A percentile compares a stretch with the other conserved stretches of the same genome.
These are phyloP conservation scores for Drosophila longiperda DNA, from an alignment of 2,888 invertebrate species.

Conservation along the genomic window DNA sequence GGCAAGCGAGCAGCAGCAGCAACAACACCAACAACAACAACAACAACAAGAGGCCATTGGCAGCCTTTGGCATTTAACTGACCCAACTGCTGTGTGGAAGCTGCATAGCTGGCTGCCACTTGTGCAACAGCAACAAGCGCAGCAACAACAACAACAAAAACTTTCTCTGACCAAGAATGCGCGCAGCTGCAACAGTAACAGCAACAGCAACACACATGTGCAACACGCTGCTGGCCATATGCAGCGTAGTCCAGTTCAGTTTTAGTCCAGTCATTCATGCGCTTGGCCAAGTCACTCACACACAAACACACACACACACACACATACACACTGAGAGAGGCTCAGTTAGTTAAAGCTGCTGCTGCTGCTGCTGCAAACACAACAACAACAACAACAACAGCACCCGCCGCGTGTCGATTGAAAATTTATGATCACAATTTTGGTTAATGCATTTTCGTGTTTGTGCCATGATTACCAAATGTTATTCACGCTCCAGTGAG, in stretches of 20 bases:
- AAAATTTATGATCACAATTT: constrained; percentile 85
- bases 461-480: constrained; percentile 83
- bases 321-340: constrained; percentile 10
- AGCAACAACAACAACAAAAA: constrained; percentile 53
- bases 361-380: constrained; percentile 8
- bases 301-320: constrained; percentile 35
- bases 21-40: constrained; percentile 9
- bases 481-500: constrained; percentile 81
- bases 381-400: constrained; percentile 49
- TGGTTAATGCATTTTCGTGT: constrained; percentile 85
- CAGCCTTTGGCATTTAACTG: constrained; percentile 66
- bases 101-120: constrained; percentile 63
- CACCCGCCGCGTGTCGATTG: constrained; percentile 79
- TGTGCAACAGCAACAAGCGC: constrained; percentile 54
- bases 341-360: constrained; percentile 51
- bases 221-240: constrained; percentile 58
- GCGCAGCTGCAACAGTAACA: constrained; percentile 70
- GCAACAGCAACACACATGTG: constrained; percentile 34
- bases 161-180: constrained; percentile 76
- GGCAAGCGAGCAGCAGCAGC: constrained; percentile 43
- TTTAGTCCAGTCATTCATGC: constrained; percentile 73
- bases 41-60: constrained; percentile 13
- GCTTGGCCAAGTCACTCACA: constrained; percentile 50
- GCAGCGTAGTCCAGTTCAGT: constrained; percentile 67
- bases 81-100: constrained; percentile 60